Evolutionary conservation across 2,113 vertebrate species (phyloP), one percentile per base, ranked within the genome.

Genomic region (Odobenus rosmarus): DNA sequence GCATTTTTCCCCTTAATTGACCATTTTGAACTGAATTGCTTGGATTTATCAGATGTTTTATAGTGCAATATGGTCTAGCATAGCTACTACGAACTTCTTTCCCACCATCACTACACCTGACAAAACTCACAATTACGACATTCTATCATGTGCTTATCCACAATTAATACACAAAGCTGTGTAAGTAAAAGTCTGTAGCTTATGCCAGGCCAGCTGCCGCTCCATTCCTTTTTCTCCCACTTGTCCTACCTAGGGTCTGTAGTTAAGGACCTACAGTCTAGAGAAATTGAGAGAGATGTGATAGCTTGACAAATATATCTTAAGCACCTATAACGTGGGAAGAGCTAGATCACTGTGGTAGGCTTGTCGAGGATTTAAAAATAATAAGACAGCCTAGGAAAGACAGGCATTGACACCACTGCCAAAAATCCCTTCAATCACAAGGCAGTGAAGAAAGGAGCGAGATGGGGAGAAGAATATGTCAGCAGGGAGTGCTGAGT

Each of bases 401-500:
- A 92, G 49, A 36, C 26, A 80, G 31, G 9, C 16, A 23, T 80
- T 36, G 49, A 87, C 28, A 46, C 12, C 31, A 61, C 2, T 67
- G 71, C 57, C 46, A 92, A 87, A 96, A 87, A 67, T 39, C 64
- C 69, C 46, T 76, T 84, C 28, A 76, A 18, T 76, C 72, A 51
- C 28, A 42, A 77, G 53, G n/a, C 33, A 51, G 13, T 55, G 79
- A 92, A 67, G 64, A 81, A 55, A 33, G 33, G 15, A 71, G 21
- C 24, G 15, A 16, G 0, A 5, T 23, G 7, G 12, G 12, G 9
- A 87, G 39, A 74, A 42, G 53, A 26, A 23, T 12, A 1, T 3
- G 7, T 39, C 28, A 26, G 3, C 24, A 46, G 7, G 12, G 51
- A 64, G 11, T 16, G 12, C 55, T 57, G n/a, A 8, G 18, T 33